Evolutionary conservation across 2,113 vertebrate genomes (phyloP).

Genomic region (Romanogobio albipinnatus): DNA sequence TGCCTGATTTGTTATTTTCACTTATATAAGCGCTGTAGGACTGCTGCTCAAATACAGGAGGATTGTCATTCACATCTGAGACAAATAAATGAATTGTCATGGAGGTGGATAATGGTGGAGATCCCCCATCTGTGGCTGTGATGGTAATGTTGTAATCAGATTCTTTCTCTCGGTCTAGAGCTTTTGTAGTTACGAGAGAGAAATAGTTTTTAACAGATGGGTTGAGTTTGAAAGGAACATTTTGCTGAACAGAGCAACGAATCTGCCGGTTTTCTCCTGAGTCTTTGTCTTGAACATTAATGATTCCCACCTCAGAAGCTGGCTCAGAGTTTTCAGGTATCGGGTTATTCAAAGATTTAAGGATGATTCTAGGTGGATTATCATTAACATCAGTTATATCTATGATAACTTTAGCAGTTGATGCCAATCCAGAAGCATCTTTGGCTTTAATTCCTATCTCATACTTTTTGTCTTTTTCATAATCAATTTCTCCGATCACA

Average conservation of each 20-base stretch:
- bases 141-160: conserved; percentile 68
- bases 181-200: not conserved
- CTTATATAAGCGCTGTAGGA: conserved; percentile 51
- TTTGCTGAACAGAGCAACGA: not conserved
- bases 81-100: not conserved
- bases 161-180: not conserved
- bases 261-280: conserved; percentile 58
- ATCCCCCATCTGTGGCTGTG: conserved; percentile 68
- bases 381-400: conserved; percentile 35
- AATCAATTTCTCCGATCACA: conserved; percentile 43
- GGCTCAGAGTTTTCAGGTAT: conserved; percentile 48
- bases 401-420: conserved; percentile 52
- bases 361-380: not conserved
- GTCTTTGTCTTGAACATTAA: conserved; percentile 11
- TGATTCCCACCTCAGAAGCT: not conserved
- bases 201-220: conserved; percentile 6
- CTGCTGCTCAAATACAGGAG: conserved; percentile 53
- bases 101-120: conserved; percentile 58
- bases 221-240: not conserved
- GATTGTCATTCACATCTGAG: conserved; percentile 57
- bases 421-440: conserved; percentile 50
- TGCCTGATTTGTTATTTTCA: conserved; percentile 58
- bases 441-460: conserved; percentile 67
- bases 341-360: conserved; percentile 56
- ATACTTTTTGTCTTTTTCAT: conserved; percentile 67